Evolutionary conservation across 2,113 vertebrate species (phyloP), one percentile per base, ranked within the genome.

Genomic region (Eretmochelys imbricata): DNA sequence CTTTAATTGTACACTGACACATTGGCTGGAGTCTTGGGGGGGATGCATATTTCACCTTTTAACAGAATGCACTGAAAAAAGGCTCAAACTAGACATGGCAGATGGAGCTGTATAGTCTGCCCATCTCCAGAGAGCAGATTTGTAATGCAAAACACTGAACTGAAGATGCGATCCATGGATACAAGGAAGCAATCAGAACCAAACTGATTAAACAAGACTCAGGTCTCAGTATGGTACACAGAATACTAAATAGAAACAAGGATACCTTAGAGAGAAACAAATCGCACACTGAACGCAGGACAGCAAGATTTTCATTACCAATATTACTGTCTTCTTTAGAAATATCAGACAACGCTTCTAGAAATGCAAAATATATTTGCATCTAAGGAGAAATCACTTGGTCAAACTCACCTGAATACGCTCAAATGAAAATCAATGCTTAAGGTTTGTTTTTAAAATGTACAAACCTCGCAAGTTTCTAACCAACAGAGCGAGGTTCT

Each of bases 71-170:
- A 0, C 0, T 72, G 80, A 95, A 97, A 96, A 94, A 96, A 84
- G 91, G 93, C 96, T 95, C 86, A 97, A 97, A 94, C 88, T 79
- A 92, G 91, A 92, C 62, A 89, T 81, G 94, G 97, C 98, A 98
- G 98, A 98, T 98, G 98, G 98, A 98, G 96, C 96, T 95, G 93
- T 97, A 98, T 94, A 98, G 97, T 94, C 93, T 89, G 90, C 85
- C 91, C 82, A 91, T 98, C 98, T 98, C 98, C 82, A 65, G 98
- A 98, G 97, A 98, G 94, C 87, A 38, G 93, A 98, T 98, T 97
- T 98, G 98, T 98, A 98, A 98, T 98, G 97, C 98, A 98, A 98
- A 98, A 97, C 89, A 96, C 94, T 87, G 94, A 96, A 97, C 97
- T 97, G 94, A 98, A 98, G 96, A 98, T 95, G 96, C 42, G 88